Evolutionary conservation across 2,888 invertebrate genomes (phyloP).

Genomic region (Drosophila formosana): DNA sequence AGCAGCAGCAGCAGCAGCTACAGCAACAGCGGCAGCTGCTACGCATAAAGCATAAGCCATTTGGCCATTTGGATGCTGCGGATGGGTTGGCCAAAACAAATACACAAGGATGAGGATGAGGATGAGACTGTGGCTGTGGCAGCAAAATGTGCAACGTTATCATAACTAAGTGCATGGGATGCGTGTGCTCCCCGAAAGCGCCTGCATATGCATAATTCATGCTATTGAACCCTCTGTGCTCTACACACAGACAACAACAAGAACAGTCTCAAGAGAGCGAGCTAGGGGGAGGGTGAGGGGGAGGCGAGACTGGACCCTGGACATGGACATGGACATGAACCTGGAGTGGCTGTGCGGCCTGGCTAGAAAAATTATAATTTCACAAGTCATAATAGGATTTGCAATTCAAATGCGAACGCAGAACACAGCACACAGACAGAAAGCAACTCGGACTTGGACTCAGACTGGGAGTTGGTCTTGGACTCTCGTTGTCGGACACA

Average conservation of each 20-base stretch:
- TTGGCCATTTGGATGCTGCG: conserved; percentile 58
- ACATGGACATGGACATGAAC: conserved; percentile 55
- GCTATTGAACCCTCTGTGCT: conserved; percentile 83
- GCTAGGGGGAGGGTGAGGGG: neutral
- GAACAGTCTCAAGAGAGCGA: conserved; percentile 5
- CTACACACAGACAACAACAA: conserved; percentile 36
- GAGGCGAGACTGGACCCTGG: conserved; percentile 60
- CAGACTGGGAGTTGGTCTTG: conserved; percentile 13
- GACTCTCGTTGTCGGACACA: conserved; percentile 7
- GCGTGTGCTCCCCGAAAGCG: conserved; percentile 76
- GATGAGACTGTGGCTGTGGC: conserved; percentile 32
- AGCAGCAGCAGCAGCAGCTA: conserved; percentile 20
- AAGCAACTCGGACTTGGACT: conserved; percentile 6
- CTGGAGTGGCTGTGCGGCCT: conserved; percentile 68
- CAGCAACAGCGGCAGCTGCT: conserved; percentile 66
- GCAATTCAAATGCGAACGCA: conserved; percentile 80
- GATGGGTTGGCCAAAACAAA: conserved; percentile 75
- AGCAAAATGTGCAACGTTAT: conserved; percentile 78
- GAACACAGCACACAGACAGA: conserved; percentile 55
- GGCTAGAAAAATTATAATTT: conserved; percentile 82
- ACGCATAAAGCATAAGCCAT: conserved; percentile 75
- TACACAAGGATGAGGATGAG: conserved; percentile 57
- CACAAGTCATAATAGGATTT: conserved; percentile 82
- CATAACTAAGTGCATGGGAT: conserved; percentile 80
- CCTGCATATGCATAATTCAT: conserved; percentile 83